These are phyloP conservation scores for honey bee (Apis mellifera) DNA, from an alignment of 1,140 invertebrate genomes.

Conservation along the genomic window Amel_HAv3.1 CM009937.2:13535001-13535500, in stretches of 20 bases:
- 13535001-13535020: slow-evolving; percentile 74
- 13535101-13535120: slow-evolving; percentile 91
- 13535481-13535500: background rate
- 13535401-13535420: background rate
- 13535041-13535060: slow-evolving; percentile 82
- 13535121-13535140: slow-evolving; percentile 90
- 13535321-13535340: slow-evolving; percentile 2
- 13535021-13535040: slow-evolving; percentile 67
- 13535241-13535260: slow-evolving; percentile 95
- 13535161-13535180: slow-evolving; percentile 92
- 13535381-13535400: background rate
- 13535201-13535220: slow-evolving; percentile 91
- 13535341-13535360: background rate
- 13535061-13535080: slow-evolving; percentile 88
- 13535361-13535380: background rate
- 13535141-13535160: slow-evolving; percentile 94
- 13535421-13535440: background rate
- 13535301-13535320: slow-evolving; percentile 83
- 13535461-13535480: background rate
- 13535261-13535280: slow-evolving; percentile 95
- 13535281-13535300: slow-evolving; percentile 94
- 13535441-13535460: background rate
- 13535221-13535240: slow-evolving; percentile 93
- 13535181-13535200: slow-evolving; percentile 92
- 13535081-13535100: slow-evolving; percentile 89